Evolutionary conservation across 1,140 invertebrate species (phyloP).

Genomic region (Papilio dardanus): DNA sequence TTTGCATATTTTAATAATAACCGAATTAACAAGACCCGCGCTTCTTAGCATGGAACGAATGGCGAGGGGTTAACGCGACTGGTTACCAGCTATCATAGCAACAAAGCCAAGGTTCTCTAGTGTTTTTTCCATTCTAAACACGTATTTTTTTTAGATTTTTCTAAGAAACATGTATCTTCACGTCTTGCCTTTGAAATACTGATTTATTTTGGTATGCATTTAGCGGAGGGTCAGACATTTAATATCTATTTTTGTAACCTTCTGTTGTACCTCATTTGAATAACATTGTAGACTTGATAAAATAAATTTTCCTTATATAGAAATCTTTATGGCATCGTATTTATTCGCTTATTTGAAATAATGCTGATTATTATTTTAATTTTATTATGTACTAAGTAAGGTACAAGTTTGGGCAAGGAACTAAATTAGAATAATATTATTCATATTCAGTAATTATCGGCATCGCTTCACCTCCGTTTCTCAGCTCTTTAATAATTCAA

Average conservation of each 20-base stretch:
- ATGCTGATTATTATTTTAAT: neutral
- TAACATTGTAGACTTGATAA: constrained; percentile 6
- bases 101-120: constrained; percentile 33
- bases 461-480: neutral
- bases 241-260: constrained; percentile 10
- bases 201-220: neutral
- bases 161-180: constrained; percentile 20
- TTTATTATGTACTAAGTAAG: neutral
- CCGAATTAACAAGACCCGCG: constrained; percentile 22
- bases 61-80: neutral
- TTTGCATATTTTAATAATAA: constrained; percentile 36
- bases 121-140: constrained; percentile 37
- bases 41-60: neutral
- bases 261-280: constrained; percentile 11
- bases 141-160: constrained; percentile 36
- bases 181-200: neutral
- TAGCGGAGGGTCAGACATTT: constrained; percentile 8
- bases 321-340: neutral
- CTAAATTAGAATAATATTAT: too few species aligned
- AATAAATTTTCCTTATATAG: constrained; percentile 14
- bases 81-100: constrained; percentile 25
- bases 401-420: too few species aligned
- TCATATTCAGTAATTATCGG: too few species aligned
- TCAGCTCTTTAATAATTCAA: neutral
- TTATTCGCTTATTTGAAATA: neutral